Evolutionary conservation across 2,888 invertebrate species (phyloP), one percentile per base, ranked within the genome.

Genomic region (Poecilobothrus nobilitatus): DNA sequence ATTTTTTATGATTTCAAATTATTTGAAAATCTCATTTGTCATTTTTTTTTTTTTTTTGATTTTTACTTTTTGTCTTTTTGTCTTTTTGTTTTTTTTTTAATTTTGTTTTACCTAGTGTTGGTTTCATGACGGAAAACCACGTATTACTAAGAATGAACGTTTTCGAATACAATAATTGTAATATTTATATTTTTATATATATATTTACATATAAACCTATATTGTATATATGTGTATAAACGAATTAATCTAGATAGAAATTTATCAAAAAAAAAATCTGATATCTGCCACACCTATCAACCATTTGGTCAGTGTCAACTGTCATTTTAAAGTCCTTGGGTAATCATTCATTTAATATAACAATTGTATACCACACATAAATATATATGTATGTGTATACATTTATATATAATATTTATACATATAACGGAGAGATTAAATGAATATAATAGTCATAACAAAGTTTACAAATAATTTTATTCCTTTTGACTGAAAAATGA

Each of bases 271-370:
- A n/a, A n/a, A n/a, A n/a, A 65, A 33, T 33, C 33, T 27, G 18
- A 65, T 65, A 65, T 65, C 65, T 65, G 65, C 65, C 65, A 65
- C 65, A 65, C 65, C 65, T 65, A 63, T 65, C n/a, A 65, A 65
- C 65, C 65, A 33, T 34, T 65, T 65, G 65, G 65, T 65, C 69
- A 72, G 71, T 74, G 76, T 76, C 75, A 77, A 74, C 71, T 76
- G 77, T 76, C 77, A 77, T 73, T 73, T 73, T 70, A 66, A 72
- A 73, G 70, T 73, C 75, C 74, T 74, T 73, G 73, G 73, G 71
- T 73, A 75, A 77, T 77, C 75, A 76, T 71, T 77, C 76, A 77
- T 65, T 33, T 34, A 34, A 18, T n/a, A 22, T n/a, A n/a, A n/a
- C n/a, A n/a, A n/a, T n/a, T 22, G 12, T 10, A 44, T 15, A 44